phyloP scores from a whole-genome alignment of 2,888 invertebrate species.

The Diachrysia chrysitis region DNA sequence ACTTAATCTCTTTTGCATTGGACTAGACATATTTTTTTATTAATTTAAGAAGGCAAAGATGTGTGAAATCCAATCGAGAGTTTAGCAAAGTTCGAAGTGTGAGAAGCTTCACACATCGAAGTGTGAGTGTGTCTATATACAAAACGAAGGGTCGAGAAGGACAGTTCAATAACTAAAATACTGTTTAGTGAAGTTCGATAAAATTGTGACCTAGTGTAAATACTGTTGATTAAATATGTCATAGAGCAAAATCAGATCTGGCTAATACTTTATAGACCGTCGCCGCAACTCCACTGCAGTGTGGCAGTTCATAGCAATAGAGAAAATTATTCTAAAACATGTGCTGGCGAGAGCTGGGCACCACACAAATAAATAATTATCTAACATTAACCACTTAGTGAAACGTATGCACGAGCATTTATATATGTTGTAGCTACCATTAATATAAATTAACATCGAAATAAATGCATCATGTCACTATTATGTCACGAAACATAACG shows the following conservation, averaged over 20 bases:
- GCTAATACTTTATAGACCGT: slow-evolving; percentile 76
- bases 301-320: slow-evolving; percentile 71
- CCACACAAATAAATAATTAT: slow-evolving; percentile 84
- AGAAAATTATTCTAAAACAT: slow-evolving; percentile 81
- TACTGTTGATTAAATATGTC: slow-evolving; percentile 79
- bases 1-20: slow-evolving; percentile 88
- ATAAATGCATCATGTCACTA: slow-evolving; percentile 89
- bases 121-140: slow-evolving; percentile 77
- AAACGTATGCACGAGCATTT: slow-evolving; percentile 85
- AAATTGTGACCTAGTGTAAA: slow-evolving; percentile 81
- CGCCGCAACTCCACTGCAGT: slow-evolving; percentile 63
- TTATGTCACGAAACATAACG: slow-evolving; percentile 86
- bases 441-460: slow-evolving; percentile 88
- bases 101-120: slow-evolving; percentile 67
- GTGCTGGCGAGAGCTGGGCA: slow-evolving; percentile 70
- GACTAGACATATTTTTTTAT: slow-evolving; percentile 87
- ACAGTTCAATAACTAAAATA: slow-evolving; percentile 84
- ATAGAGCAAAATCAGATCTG: slow-evolving; percentile 82
- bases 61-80: slow-evolving; percentile 84
- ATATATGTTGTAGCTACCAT: slow-evolving; percentile 87
- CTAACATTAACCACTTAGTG: slow-evolving; percentile 84
- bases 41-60: slow-evolving; percentile 88
- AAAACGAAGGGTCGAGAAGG: slow-evolving; percentile 75
- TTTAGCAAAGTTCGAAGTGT: slow-evolving; percentile 71
- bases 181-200: slow-evolving; percentile 78